Evolutionary conservation across 2,113 vertebrate species (phyloP), one percentile per base, ranked within the genome.

Genomic region (Psammodynastes pulverulentus): DNA sequence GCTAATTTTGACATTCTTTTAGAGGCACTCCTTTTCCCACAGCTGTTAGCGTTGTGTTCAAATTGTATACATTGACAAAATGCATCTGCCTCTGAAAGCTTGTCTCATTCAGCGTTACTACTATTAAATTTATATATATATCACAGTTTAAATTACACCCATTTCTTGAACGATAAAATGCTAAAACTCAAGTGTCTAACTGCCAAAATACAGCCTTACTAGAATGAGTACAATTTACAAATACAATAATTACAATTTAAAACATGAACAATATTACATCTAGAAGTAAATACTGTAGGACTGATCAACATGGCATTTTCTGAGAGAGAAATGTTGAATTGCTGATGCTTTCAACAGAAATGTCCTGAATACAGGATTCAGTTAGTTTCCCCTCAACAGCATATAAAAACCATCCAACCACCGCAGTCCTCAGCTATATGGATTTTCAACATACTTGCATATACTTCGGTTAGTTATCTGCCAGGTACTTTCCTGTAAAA

Each of bases 211-310:
- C 97, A 97, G 97, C 96, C 97, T 98, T 98, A 98, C 98, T 96
- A 97, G 98, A 98, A 98, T 98, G 97, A 98, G 97, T 98, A 99
- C 98, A 97, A 97, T 98, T 98, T 98, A 98, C 98, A 99, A 99
- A 99, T 98, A 99, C 98, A 97, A 98, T 98, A 98, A 98, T 98
- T 98, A 99, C 98, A 98, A 98, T 98, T 98, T 98, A 98, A 98
- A 99, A 99, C 97, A 98, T 98, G 98, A 98, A 98, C 98, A 96
- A 98, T 97, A 98, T 98, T 98, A 98, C 98, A 98, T 97, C 97
- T 97, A 98, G 96, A 98, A 98, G 98, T 98, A 98, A 99, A 99
- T 99, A 99, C 99, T 99, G 98, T 96, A 98, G 98, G 97, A 98
- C 97, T 97, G 98, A 96, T 98, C 98, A 97, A 96, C 97, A 97